Conservation (phyloP, 2,888 invertebrate species). For the Rhopalosiphum nymphaeae region DNA sequence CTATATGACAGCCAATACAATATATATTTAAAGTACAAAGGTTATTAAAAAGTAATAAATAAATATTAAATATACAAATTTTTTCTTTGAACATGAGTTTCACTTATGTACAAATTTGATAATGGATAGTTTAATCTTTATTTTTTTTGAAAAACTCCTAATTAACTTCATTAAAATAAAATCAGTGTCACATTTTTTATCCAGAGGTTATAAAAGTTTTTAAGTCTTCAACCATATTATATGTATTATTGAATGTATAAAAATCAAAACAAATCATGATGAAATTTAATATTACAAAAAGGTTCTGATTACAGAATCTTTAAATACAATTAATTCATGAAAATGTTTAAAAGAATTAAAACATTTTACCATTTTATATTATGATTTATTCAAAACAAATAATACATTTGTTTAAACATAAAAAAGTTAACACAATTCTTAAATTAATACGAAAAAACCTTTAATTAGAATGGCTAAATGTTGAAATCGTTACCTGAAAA, state of each 20-base stretch:
- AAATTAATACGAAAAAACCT: slow-evolving; percentile 47
- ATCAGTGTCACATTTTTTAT: neutral
- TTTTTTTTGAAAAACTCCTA: neutral
- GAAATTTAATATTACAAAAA: neutral
- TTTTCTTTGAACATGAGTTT: neutral
- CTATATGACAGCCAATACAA: too few species aligned
- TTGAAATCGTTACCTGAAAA: slow-evolving; percentile 48
- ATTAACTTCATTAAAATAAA: neutral
- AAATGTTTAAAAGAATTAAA: neutral
- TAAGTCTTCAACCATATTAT: neutral
- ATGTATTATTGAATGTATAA: neutral
- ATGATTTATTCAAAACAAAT: slow-evolving; percentile 60
- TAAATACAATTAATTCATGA: neutral
- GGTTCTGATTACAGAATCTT: neutral
- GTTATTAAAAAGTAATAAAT: neutral
- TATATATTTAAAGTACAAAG: neutral
- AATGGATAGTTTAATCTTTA: neutral
- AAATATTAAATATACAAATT: neutral
- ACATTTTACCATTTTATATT: slow-evolving; percentile 46
- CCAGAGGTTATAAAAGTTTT: neutral
- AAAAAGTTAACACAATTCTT: slow-evolving; percentile 54
- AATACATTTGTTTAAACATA: slow-evolving; percentile 52
- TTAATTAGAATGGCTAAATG: slow-evolving; percentile 26
- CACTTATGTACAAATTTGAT: neutral
- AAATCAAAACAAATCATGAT: neutral